Base-by-base conservation (phyloP, 2,113 vertebrate species). In the Propithecus coquereli region DNA sequence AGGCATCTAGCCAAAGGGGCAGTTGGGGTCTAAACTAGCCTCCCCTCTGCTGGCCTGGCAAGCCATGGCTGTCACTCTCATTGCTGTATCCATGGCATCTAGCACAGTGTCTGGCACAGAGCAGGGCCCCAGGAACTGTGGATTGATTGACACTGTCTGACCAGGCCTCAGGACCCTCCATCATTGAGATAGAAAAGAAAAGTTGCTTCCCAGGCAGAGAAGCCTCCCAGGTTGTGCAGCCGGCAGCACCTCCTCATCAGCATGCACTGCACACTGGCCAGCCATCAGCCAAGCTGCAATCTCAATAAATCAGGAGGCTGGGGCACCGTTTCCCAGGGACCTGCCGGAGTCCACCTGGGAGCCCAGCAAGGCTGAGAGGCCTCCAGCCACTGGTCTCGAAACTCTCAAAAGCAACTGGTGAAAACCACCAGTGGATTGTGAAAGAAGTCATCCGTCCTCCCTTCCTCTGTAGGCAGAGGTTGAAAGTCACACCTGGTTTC, bases 221-320 rank as follows among this genome's bases (percentile, higher is more conserved):
- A 54, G 59, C 82, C 68, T 65, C 14, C 20, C 1, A 54, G 85
- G 52, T 40, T 25, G 25, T 4, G n/a, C 1, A 2, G 52, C 4
- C 43, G 12, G 18, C 2, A 10, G 43, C 50, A 20, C 14, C 30
- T 63, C 23, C 71, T 90, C 52, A 32, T 95, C 47, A 61, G 92
- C 32, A 94, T 61, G 71, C 25, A 3, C 16, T 6, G 34, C 45
- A 85, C 30, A 43, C 6, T 2, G 40, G 54, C 50, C 65, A 43
- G 70, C 12, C 65, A 57, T 65, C 43, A 63, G 61, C 89, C 54
- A 32, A 22, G 82, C 70, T 63, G 59, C 74, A 45, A 83, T 79
- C 91, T 94, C 79, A 91, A 47, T 81, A 86, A 88, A 87, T 92
- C 81, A 59, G 81, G 61, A 40, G 68, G 32, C n/a, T 10, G 40